A percentile compares a stretch with the other conserved stretches of the same genome.
These are phyloP conservation scores for Molossus molossus DNA, from an alignment of 2,797 vertebrate genomes.

Conservation along the genomic window DNA sequence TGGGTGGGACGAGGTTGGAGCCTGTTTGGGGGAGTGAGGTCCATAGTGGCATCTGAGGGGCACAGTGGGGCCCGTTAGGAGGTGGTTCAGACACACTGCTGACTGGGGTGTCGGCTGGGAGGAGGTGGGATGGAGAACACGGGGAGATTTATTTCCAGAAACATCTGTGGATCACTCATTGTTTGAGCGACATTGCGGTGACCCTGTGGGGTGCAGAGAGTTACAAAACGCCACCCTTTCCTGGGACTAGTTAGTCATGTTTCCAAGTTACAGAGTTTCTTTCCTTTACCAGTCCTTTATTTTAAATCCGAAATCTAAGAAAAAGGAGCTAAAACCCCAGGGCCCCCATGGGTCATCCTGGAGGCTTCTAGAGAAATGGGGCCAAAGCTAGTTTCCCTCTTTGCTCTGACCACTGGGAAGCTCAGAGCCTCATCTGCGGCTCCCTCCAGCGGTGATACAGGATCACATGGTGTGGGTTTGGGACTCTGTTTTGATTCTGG, in stretches of 20 bases:
- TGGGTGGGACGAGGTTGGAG: too few species aligned
- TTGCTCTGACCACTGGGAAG: background rate
- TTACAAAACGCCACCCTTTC: background rate
- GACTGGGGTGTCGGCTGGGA: background rate
- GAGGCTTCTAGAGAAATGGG: background rate
- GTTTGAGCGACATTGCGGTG: background rate
- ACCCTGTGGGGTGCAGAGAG: background rate
- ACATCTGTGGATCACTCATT: background rate
- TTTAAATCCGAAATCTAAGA: background rate
- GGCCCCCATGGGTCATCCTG: background rate
- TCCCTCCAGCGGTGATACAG: background rate
- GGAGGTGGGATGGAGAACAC: background rate
- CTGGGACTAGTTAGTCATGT: background rate
- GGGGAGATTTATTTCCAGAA: background rate
- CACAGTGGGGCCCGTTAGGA: background rate
- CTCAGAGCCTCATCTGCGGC: too few species aligned
- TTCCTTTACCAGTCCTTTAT: background rate
- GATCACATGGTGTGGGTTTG: accelerated
- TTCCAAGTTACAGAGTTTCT: background rate
- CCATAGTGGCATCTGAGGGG: accelerated
- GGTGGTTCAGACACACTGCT: background rate
- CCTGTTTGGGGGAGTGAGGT: accelerated
- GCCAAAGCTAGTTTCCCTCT: background rate
- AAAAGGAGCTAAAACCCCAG: background rate
- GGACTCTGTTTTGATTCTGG: background rate